phyloP scores from a whole-genome alignment of 2,888 invertebrate species.

The Dolichomitus sp. region DNA sequence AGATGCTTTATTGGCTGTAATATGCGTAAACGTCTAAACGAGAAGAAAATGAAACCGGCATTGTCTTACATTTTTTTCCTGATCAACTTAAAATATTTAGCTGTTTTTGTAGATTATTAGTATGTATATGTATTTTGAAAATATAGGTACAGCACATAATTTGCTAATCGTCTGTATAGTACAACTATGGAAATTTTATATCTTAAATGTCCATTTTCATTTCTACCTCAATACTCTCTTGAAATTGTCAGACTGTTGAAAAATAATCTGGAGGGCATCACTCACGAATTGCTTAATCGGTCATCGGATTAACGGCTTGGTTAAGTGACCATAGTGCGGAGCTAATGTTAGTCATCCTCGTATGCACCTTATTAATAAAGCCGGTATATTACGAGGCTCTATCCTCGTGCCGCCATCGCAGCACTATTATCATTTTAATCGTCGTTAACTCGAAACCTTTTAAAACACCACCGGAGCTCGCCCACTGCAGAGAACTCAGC shows the following conservation, averaged over 20 bases:
- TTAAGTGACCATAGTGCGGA: conserved; percentile 53
- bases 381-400: conserved; percentile 52
- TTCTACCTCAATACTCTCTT: background rate
- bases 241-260: background rate
- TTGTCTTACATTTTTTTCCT: no score
- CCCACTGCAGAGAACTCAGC: conserved; percentile 1
- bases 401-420: conserved; percentile 55
- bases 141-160: no score
- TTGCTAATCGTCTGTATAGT: no score
- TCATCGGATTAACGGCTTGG: conserved; percentile 55
- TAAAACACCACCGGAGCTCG: conserved; percentile 28
- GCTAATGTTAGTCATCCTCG: conserved; percentile 67
- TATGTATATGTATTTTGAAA: no score
- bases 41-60: no score
- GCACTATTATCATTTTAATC: conserved; percentile 46
- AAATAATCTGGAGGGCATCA: conserved; percentile 1
- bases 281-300: conserved; percentile 34
- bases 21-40: background rate
- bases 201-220: background rate
- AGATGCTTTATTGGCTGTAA: background rate
- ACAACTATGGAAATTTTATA: background rate
- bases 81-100: no score
- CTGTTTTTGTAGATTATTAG: no score
- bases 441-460: conserved; percentile 50
- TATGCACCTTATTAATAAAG: conserved; percentile 69